Percentiles rank a stretch among this genome's conserved stretches.
Evolutionary conservation across 1,140 invertebrate genomes (phyloP).

Genomic region (Brachionus calyciflorus): DNA sequence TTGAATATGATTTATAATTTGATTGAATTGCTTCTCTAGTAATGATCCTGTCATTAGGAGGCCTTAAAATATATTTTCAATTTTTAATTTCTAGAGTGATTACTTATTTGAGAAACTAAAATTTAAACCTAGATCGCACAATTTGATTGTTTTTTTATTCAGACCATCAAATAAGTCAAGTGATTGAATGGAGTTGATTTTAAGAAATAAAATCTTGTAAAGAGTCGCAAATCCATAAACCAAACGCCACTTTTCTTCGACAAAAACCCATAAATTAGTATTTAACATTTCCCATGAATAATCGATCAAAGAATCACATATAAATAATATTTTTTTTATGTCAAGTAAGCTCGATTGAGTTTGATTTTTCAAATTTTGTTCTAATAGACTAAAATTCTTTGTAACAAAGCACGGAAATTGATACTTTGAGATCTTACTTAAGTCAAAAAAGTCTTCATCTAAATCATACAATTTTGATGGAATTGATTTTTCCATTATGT

Average conservation of each 20-base stretch:
- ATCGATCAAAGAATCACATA: slow-evolving; percentile 32
- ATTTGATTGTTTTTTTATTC: not conserved
- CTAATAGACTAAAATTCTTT: slow-evolving; percentile 18
- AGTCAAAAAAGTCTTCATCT: slow-evolving; percentile 9
- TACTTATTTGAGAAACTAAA: not conserved
- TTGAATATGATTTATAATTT: not conserved
- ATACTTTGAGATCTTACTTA: not conserved
- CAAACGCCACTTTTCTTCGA: slow-evolving; percentile 17
- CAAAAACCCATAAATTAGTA: slow-evolving; percentile 42
- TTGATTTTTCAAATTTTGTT: not conserved
- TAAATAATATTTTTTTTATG: slow-evolving; percentile 9
- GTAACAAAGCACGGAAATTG: slow-evolving; percentile 17
- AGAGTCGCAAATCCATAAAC: slow-evolving; percentile 25
- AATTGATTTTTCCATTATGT: not conserved
- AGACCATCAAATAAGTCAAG: not conserved
- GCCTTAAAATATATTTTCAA: not conserved
- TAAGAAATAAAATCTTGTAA: slow-evolving; percentile 30
- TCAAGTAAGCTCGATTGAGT: slow-evolving; percentile 12
- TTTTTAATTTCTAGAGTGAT: not conserved
- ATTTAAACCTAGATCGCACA: slow-evolving; percentile 33
- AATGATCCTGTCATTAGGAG: not conserved
- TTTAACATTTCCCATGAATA: slow-evolving; percentile 46
- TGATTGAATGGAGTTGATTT: not conserved
- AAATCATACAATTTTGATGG: not conserved
- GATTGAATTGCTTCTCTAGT: not conserved